Evolutionary conservation across 2,113 vertebrate genomes (phyloP).

Genomic region (Peromyscus californicus): DNA sequence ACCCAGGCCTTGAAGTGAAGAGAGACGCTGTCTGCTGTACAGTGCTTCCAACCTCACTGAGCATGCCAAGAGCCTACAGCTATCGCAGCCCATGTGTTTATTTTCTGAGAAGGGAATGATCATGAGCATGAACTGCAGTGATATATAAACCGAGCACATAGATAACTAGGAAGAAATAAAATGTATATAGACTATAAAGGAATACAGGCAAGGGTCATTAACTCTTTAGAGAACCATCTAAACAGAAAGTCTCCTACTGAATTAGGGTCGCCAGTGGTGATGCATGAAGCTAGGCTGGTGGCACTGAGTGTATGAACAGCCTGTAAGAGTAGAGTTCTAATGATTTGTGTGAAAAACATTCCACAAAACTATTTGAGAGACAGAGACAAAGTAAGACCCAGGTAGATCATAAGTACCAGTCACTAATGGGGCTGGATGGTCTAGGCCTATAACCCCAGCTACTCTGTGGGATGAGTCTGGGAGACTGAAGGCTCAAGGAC

Average conservation of each 20-base stretch:
- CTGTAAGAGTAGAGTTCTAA: background rate
- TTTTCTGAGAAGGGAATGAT: background rate
- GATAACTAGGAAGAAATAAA: background rate
- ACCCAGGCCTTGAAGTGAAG: background rate
- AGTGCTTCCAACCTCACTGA: background rate
- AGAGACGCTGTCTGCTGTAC: background rate
- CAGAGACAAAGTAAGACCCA: background rate
- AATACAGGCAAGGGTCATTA: background rate
- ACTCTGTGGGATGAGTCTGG: background rate
- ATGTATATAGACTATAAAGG: background rate
- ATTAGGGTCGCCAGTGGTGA: background rate
- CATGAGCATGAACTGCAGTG: background rate
- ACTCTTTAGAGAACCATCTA: slow-evolving; percentile 31
- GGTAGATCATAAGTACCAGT: background rate
- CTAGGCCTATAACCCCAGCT: background rate
- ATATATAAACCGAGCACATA: background rate
- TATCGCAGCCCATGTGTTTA: background rate
- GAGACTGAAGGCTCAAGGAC: background rate
- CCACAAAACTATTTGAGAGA: background rate
- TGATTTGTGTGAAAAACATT: background rate
- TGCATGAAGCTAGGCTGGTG: background rate
- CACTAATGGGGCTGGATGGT: background rate
- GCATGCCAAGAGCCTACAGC: background rate
- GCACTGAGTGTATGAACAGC: background rate
- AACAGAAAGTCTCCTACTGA: background rate